Evolutionary conservation across 2,888 invertebrate genomes (phyloP).

Genomic region (Caenorhabditis doughertyi): DNA sequence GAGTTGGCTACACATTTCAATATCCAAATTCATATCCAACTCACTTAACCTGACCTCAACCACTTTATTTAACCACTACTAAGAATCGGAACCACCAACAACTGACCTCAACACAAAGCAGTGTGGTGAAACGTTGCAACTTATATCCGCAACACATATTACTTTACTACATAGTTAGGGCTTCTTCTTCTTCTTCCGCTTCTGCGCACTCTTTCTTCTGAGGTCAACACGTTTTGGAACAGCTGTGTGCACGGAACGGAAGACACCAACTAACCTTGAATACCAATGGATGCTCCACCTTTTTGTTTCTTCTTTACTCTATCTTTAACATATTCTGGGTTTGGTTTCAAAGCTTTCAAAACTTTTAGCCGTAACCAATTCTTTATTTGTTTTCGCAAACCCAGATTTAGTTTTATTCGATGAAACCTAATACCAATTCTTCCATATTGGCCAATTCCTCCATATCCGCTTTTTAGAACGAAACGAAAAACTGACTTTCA

Average conservation of each 20-base stretch:
- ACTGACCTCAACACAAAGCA: conserved; percentile 24
- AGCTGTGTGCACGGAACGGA: conserved; percentile 53
- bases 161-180: conserved; percentile 67
- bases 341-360: not conserved
- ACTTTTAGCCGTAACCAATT: no score
- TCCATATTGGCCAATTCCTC: not conserved
- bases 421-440: conserved; percentile 47
- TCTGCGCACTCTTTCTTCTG: conserved; percentile 54
- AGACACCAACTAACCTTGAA: conserved; percentile 5
- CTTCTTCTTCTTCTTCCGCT: conserved; percentile 65
- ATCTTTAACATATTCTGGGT: not conserved
- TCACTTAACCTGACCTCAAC: conserved; percentile 44
- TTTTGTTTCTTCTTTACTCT: not conserved
- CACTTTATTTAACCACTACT: conserved; percentile 54
- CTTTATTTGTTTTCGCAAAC: conserved; percentile 33
- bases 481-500: not conserved
- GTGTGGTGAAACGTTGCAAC: conserved; percentile 56
- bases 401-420: conserved; percentile 35
- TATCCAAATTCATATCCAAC: conserved; percentile 15
- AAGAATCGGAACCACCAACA: conserved; percentile 39
- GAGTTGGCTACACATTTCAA: conserved; percentile 11
- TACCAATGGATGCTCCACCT: conserved; percentile 21
- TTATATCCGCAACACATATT: conserved; percentile 66
- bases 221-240: conserved; percentile 61
- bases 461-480: conserved; percentile 6